Evolutionary conservation across 1,140 invertebrate species (phyloP).

Genomic region (Zaprionus capensis): DNA sequence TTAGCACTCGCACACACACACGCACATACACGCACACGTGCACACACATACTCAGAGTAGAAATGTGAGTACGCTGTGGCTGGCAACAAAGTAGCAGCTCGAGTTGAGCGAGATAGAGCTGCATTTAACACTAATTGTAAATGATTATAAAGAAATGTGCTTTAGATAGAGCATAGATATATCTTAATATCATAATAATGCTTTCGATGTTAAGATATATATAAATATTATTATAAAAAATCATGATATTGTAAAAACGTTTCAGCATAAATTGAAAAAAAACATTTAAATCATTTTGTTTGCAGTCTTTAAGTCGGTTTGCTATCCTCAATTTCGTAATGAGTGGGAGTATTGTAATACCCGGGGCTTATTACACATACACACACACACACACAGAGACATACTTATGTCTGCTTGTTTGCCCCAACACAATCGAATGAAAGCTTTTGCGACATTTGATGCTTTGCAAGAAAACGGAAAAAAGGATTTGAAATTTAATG

Average conservation of each 20-base stretch:
- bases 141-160: constrained; percentile 17
- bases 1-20: constrained; percentile 23
- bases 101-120: neutral
- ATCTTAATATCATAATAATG: neutral
- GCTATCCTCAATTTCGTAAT: constrained; percentile 19
- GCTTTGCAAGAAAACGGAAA: constrained; percentile 27
- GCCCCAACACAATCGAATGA: constrained; percentile 33
- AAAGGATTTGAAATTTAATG: constrained; percentile 73
- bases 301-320: neutral
- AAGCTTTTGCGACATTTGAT: constrained; percentile 46
- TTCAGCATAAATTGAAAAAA: neutral
- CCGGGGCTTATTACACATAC: neutral
- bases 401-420: neutral
- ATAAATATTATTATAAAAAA: neutral
- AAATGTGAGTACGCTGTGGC: constrained; percentile 2
- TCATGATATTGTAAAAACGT: neutral
- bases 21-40: neutral
- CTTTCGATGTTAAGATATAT: neutral
- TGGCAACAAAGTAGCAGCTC: constrained; percentile 18
- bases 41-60: neutral
- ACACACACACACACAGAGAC: neutral
- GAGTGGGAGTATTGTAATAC: constrained; percentile 11
- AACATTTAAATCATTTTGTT: neutral
- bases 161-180: neutral
- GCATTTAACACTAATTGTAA: neutral